Evolutionary conservation across 2,113 vertebrate species (phyloP).

Genomic region (Haplotaxodon microlepis): DNA sequence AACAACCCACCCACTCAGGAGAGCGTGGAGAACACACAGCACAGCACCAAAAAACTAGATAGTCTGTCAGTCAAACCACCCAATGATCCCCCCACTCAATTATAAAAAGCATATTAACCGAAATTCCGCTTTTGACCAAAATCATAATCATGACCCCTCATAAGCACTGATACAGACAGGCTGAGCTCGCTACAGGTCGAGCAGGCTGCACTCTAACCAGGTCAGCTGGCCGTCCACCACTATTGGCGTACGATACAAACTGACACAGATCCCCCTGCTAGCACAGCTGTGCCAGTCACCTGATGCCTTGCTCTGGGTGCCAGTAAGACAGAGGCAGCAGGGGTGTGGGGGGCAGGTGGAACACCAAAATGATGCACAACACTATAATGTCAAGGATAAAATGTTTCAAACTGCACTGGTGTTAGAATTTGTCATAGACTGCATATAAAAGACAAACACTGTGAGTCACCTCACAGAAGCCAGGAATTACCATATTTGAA

Average conservation of each 20-base stretch:
- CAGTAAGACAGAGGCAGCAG: background rate
- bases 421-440: background rate
- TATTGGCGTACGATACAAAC: background rate
- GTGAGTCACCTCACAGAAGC: background rate
- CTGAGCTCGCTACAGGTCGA: background rate
- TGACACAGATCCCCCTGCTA: conserved; percentile 12
- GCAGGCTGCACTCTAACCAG: conserved; percentile 10
- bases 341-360: background rate
- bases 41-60: conserved; percentile 2
- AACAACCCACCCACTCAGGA: conserved; percentile 1
- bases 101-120: background rate
- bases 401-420: background rate
- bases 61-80: background rate
- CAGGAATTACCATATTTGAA: background rate
- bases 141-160: background rate
- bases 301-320: conserved; percentile 30
- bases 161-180: background rate
- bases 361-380: background rate
- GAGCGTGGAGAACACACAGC: background rate
- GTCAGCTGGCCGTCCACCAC: conserved; percentile 22
- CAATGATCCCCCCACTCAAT: background rate
- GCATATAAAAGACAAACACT: background rate
- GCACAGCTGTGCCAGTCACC: conserved; percentile 46
- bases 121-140: background rate
- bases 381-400: background rate